Evolutionary conservation across 2,113 vertebrate genomes (phyloP), one percentile per base, ranked within the genome.

Genomic region (Nestor notabilis): DNA sequence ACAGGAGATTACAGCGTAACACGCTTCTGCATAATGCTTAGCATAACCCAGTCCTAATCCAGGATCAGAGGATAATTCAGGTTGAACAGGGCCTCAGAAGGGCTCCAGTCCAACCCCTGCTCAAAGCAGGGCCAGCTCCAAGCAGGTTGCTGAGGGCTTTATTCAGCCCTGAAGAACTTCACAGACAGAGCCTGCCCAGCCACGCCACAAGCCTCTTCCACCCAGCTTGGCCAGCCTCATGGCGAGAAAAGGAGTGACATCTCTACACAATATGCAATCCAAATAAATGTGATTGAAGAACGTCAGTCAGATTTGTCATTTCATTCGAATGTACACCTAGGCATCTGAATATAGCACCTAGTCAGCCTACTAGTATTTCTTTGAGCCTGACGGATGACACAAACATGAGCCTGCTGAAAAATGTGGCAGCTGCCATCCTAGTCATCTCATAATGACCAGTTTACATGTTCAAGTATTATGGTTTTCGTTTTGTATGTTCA

Each of bases 401-500:
- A 75, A 70, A 92, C 47, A 66, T 14, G 68, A 94, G 46, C 43
- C 66, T 63, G 28, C 33, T 71, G 37, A 86, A 84, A 82, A 81
- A 33, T 0, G 3, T 8, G 13, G 41, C 35, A 25, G 43, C 28
- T 44, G 52, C 55, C 75, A 60, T 12, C 47, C 33, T 27, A 64
- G 58, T 50, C 47, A 79, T n/a, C 43, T 83, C 82, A 76, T 44
- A 90, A 50, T 4, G 7, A 61, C 58, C 55, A 79, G 23, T 43
- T 43, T 78, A 69, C 28, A 66, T 0, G 0, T 23, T 53, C 33
- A 47, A 9, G 8, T 49, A 61, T 41, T 58, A 61, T 0, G 2
- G 46, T 33, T 89, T 93, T 88, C 3, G 71, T 53, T 89, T 94
- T 60, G 50, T 19, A 46, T 58, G 19, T 65, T 68, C 61, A 66